A percentile compares a stretch with the other conserved stretches of the same genome.
phyloP scores from a whole-genome alignment of 2,113 vertebrate species.

The Brienomyrus longianalis region DNA sequence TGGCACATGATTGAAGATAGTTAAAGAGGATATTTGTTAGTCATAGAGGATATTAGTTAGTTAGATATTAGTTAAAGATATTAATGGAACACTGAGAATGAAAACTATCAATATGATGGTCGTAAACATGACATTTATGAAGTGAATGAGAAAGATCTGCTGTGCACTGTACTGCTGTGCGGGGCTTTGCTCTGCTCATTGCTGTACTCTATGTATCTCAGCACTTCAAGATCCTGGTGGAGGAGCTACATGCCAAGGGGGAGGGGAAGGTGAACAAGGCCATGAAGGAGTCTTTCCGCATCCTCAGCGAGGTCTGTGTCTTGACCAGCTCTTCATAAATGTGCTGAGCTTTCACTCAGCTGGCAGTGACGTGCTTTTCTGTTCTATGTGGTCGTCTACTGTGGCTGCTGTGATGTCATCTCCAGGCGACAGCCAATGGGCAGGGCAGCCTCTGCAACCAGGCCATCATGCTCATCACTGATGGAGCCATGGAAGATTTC shows the following conservation, averaged over 20 bases:
- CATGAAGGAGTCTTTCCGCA: conserved; percentile 83
- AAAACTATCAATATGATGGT: not conserved
- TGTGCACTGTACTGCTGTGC: not conserved
- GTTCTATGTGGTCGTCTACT: not conserved
- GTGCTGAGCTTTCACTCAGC: not conserved
- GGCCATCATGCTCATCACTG: conserved; percentile 93
- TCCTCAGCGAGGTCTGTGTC: conserved; percentile 76
- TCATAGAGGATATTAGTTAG: not conserved
- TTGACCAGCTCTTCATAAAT: not conserved
- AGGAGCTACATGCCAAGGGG: conserved; percentile 81
- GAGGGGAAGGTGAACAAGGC: conserved; percentile 81
- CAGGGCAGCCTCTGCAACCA: conserved; percentile 91
- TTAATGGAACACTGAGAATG: not conserved
- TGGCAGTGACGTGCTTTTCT: not conserved
- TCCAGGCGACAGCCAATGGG: conserved; percentile 54
- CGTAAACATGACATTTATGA: not conserved
- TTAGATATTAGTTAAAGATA: not conserved
- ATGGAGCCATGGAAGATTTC: conserved; percentile 88
- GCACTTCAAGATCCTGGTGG: conserved; percentile 90
- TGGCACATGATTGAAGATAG: not conserved
- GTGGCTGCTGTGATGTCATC: not conserved
- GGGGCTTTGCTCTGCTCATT: not conserved
- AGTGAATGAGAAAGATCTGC: not conserved
- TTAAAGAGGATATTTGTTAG: not conserved
- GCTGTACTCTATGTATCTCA: conserved; percentile 39